These are phyloP conservation scores for Eptatretus burgeri DNA, from an alignment of 2,113 vertebrate species.

Conservation along the genomic window DNA sequence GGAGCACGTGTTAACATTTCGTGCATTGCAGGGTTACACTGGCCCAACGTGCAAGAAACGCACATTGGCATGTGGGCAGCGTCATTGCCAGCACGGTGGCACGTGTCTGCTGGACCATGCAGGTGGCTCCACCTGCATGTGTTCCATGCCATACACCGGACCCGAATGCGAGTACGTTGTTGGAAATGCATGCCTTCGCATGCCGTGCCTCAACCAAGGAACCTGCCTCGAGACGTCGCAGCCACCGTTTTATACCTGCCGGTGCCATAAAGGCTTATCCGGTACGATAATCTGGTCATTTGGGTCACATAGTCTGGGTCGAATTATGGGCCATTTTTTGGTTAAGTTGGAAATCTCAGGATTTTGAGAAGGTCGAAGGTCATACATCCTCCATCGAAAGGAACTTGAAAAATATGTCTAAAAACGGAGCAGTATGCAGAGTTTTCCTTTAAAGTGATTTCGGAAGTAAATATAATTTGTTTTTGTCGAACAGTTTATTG, in stretches of 20 bases:
- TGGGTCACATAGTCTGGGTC: too few species aligned
- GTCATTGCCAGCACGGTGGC: background rate
- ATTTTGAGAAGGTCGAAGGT: too few species aligned
- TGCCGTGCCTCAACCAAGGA: background rate
- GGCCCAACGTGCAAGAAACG: background rate
- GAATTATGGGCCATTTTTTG: too few species aligned
- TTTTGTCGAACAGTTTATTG: too few species aligned
- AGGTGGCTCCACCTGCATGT: background rate
- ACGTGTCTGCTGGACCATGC: background rate
- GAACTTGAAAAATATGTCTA: too few species aligned
- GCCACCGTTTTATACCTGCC: background rate
- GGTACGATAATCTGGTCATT: too few species aligned
- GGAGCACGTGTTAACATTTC: too few species aligned
- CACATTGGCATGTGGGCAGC: background rate
- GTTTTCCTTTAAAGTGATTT: too few species aligned
- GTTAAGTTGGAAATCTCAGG: too few species aligned
- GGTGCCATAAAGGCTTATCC: background rate
- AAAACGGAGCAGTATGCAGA: too few species aligned
- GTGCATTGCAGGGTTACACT: background rate
- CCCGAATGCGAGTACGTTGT: conserved; percentile 2
- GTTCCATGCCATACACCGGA: background rate
- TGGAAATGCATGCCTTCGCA: conserved; percentile 31
- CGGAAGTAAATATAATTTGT: too few species aligned
- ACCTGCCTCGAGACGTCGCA: background rate
- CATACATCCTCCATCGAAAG: too few species aligned